phyloP scores from a whole-genome alignment of 1,140 invertebrate genomes.

The Heliconius hewitsoni region DNA sequence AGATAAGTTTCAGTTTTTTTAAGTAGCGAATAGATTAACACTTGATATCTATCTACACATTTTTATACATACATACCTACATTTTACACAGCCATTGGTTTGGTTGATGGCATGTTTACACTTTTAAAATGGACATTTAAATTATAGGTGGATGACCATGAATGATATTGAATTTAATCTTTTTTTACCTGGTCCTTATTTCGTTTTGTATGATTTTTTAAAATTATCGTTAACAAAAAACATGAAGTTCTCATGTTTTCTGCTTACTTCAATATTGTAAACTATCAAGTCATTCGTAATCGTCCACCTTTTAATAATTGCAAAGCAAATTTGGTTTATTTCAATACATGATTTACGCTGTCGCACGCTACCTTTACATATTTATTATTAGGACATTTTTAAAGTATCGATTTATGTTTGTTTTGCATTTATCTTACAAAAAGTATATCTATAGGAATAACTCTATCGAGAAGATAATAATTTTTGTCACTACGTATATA shows the following conservation, averaged over 20 bases:
- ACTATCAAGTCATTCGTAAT: background rate
- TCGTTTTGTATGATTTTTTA: background rate
- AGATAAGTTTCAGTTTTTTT: background rate
- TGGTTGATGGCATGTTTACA: slow-evolving; percentile 39
- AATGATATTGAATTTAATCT: background rate
- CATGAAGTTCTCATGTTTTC: background rate
- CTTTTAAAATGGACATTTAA: slow-evolving; percentile 33
- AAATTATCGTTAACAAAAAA: background rate
- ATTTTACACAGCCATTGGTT: slow-evolving; percentile 41
- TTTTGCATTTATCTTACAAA: slow-evolving; percentile 5
- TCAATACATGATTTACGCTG: background rate
- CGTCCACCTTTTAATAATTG: background rate
- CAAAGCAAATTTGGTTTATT: background rate
- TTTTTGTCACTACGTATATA: slow-evolving; percentile 27
- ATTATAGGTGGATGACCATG: background rate
- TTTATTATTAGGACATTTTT: slow-evolving; percentile 2
- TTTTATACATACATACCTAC: slow-evolving; percentile 39
- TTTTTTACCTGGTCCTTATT: background rate
- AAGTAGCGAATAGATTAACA: slow-evolving; percentile 17
- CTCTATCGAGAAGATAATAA: slow-evolving; percentile 14
- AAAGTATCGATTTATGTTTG: slow-evolving; percentile 2
- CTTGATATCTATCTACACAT: slow-evolving; percentile 35
- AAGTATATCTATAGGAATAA: slow-evolving; percentile 18
- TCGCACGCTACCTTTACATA: background rate
- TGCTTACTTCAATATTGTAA: background rate